phyloP scores from a whole-genome alignment of 2,888 invertebrate genomes.

The Megamerina dolium region DNA sequence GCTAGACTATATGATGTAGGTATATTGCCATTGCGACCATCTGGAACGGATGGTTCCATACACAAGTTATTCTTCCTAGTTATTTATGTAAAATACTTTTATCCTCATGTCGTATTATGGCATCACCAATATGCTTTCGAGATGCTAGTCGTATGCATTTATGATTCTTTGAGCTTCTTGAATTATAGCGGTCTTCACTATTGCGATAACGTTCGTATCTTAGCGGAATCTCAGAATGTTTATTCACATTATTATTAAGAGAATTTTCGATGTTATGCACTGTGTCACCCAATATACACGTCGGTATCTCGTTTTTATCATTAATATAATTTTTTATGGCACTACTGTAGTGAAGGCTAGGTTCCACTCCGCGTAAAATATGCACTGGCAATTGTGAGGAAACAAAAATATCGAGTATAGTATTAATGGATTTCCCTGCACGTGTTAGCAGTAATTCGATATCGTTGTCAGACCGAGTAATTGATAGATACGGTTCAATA shows the following conservation, averaged over 20 bases:
- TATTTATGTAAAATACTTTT: conserved; percentile 43
- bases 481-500: conserved; percentile 55
- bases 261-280: conserved; percentile 10
- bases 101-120: conserved; percentile 47
- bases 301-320: conserved; percentile 26
- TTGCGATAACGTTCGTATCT: conserved; percentile 20
- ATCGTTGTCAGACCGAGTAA: conserved; percentile 61
- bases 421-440: conserved; percentile 49
- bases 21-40: no score
- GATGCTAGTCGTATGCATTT: conserved; percentile 53
- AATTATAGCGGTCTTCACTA: neutral
- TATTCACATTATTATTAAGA: conserved; percentile 14
- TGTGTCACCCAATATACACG: conserved; percentile 21
- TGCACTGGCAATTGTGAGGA: conserved; percentile 59
- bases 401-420: conserved; percentile 66
- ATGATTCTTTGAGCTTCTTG: conserved; percentile 23
- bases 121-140: conserved; percentile 50
- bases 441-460: conserved; percentile 53
- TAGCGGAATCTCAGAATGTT: conserved; percentile 22
- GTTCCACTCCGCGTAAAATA: conserved; percentile 74
- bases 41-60: no score
- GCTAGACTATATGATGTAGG: no score
- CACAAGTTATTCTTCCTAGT: no score
- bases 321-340: conserved; percentile 47
- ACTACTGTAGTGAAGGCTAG: conserved; percentile 57